Evolutionary conservation across 2,888 invertebrate genomes (phyloP), one percentile per base, ranked within the genome.

Genomic region (Dolichopus griseipennis): DNA sequence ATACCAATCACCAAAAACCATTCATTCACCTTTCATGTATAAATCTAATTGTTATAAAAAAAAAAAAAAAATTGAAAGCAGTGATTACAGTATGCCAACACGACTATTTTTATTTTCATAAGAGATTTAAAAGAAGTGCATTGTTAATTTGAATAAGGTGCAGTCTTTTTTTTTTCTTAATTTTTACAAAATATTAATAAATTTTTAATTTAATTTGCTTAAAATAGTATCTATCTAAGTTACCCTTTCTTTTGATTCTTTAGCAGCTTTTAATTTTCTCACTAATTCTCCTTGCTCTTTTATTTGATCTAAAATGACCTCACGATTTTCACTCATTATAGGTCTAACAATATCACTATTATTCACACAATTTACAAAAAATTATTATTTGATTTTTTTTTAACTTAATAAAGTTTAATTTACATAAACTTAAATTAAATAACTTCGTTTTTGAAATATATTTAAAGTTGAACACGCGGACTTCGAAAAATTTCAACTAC

Each of bases 261-360:
- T 92, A 41, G 88, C 87, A 72, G 89, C 84, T 83, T 94, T 94
- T 71, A 93, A 83, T 82, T 90, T 89, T 76, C 93, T 85, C 66
- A 94, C 91, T 73, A 90, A 80, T 79, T 93, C 91, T 72, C 92
- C 93, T 81, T 93, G 93, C 76, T 83, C 80, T 81, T 87, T 87
- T 72, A 90, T 87, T 77, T 83, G 83, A 74, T 85, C 83, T 76
- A 85, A 82, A 73, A 88, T 77, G 74, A 81, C 80, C 76, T 83
- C 84, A 76, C 83, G 84, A 75, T 77, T 81, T 78, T 83, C 83
- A 78, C 78, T 82, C 82, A 83, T 82, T 74, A 74, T 75, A 52
- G n/a, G 15, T 52, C n/a, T 52, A 52, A 52, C 15, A 52, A 52
- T 15, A 52, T 52, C 18, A 52, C 52, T 52, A 52, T 15, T 52